Evolutionary conservation across 2,113 vertebrate genomes (phyloP).

Genomic region (Psilopogon haemacephalus): DNA sequence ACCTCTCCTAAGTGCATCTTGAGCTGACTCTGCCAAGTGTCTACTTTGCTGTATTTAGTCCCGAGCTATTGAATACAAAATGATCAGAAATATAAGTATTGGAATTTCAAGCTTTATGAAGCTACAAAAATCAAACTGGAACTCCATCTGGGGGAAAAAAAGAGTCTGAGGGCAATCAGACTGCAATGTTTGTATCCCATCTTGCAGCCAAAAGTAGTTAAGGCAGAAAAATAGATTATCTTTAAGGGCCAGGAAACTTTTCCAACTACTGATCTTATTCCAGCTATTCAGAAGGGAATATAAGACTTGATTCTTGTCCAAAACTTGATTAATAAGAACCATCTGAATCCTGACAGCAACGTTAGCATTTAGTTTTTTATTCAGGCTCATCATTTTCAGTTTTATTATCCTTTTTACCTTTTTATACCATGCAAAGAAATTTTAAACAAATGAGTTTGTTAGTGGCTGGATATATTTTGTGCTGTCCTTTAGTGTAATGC

Average conservation of each 20-base stretch:
- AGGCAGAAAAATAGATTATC: conserved; percentile 33
- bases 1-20: not conserved
- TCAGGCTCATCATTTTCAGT: not conserved
- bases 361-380: not conserved
- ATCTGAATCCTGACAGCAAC: conserved; percentile 15
- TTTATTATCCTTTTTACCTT: conserved; percentile 3
- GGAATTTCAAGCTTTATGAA: not conserved
- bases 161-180: conserved; percentile 6
- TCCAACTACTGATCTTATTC: conserved; percentile 55
- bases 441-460: not conserved
- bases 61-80: not conserved
- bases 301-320: conserved; percentile 12
- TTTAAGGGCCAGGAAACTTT: conserved; percentile 27
- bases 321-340: conserved; percentile 48
- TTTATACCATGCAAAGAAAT: not conserved
- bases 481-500: not conserved
- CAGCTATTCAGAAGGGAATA: conserved; percentile 46
- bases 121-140: conserved; percentile 1
- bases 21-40: not conserved
- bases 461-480: rapidly evolving
- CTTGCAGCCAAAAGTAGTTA: conserved; percentile 47
- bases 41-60: not conserved
- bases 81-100: not conserved
- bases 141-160: conserved; percentile 5
- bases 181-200: not conserved